Evolutionary conservation across 1,140 invertebrate species (phyloP).

Genomic region (Nymphalis io): DNA sequence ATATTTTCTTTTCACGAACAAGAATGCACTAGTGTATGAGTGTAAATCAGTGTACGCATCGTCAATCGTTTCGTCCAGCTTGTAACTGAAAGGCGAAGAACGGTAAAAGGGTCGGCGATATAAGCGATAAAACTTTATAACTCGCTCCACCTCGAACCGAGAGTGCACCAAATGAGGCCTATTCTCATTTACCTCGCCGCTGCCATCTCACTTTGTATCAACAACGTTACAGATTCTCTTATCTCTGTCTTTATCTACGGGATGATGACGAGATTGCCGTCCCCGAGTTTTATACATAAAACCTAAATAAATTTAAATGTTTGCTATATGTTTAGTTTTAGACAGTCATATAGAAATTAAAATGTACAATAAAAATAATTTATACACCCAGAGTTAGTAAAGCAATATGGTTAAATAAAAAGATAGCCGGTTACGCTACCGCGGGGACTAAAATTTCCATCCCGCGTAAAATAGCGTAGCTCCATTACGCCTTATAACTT

Average conservation of each 20-base stretch:
- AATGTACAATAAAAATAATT: slow-evolving; percentile 16
- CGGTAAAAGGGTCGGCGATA: slow-evolving; percentile 21
- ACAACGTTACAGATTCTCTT: slow-evolving; percentile 52
- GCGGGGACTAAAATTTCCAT: slow-evolving; percentile 31
- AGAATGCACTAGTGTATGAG: background rate
- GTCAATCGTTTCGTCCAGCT: slow-evolving; percentile 56
- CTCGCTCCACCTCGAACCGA: slow-evolving; percentile 52
- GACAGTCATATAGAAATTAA: slow-evolving; percentile 11
- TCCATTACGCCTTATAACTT: slow-evolving; percentile 38
- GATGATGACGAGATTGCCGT: slow-evolving; percentile 12
- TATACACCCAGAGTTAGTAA: background rate
- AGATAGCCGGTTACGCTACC: slow-evolving; percentile 23
- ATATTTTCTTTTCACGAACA: background rate
- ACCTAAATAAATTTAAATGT: slow-evolving; percentile 2
- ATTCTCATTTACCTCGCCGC: slow-evolving; percentile 66
- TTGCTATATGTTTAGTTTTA: background rate
- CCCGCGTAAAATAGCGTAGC: slow-evolving; percentile 27
- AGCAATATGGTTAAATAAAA: slow-evolving; percentile 23
- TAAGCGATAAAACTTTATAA: slow-evolving; percentile 54
- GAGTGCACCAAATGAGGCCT: slow-evolving; percentile 55
- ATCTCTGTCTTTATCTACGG: slow-evolving; percentile 34
- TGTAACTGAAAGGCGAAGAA: background rate
- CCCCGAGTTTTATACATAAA: slow-evolving; percentile 4
- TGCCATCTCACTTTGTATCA: slow-evolving; percentile 41
- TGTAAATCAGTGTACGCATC: slow-evolving; percentile 63